phyloP scores from a whole-genome alignment of 2,113 vertebrate species.

The Ranitomeya variabilis region DNA sequence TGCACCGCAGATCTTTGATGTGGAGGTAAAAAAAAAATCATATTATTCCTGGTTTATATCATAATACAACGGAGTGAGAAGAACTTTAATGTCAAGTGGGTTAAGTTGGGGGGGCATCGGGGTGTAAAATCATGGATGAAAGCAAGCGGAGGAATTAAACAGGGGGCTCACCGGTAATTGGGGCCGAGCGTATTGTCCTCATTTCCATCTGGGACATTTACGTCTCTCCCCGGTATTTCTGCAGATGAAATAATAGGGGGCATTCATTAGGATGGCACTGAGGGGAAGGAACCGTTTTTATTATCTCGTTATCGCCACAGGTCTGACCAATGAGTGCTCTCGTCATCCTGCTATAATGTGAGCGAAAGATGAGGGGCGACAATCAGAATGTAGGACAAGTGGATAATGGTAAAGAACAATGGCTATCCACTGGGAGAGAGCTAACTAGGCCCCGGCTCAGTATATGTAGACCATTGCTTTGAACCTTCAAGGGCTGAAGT shows the following conservation, averaged over 20 bases:
- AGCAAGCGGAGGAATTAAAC: background rate
- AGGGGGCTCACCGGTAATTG: conserved; percentile 42
- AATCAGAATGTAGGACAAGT: background rate
- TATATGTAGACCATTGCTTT: background rate
- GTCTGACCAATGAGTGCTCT: background rate
- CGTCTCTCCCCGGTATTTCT: background rate
- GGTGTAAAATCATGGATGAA: conserved; percentile 12
- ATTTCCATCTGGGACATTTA: conserved; percentile 25
- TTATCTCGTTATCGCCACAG: background rate
- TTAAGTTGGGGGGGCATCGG: conserved; percentile 44
- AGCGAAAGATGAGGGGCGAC: background rate
- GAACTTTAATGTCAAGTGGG: conserved; percentile 36
- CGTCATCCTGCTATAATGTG: background rate
- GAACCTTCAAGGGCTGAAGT: background rate
- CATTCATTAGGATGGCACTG: conserved; percentile 30
- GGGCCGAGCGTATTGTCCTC: conserved; percentile 8
- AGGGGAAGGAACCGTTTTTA: background rate
- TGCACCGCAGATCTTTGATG: conserved; percentile 42
- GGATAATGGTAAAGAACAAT: background rate
- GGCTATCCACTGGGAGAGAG: background rate
- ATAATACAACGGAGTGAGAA: conserved; percentile 24
- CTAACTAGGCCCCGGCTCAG: background rate
- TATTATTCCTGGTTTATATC: conserved; percentile 47
- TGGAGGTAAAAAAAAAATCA: conserved; percentile 36
- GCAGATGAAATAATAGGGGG: conserved; percentile 34